Base-by-base conservation (phyloP, 2,888 invertebrate species). In the Lagria hirta region DNA sequence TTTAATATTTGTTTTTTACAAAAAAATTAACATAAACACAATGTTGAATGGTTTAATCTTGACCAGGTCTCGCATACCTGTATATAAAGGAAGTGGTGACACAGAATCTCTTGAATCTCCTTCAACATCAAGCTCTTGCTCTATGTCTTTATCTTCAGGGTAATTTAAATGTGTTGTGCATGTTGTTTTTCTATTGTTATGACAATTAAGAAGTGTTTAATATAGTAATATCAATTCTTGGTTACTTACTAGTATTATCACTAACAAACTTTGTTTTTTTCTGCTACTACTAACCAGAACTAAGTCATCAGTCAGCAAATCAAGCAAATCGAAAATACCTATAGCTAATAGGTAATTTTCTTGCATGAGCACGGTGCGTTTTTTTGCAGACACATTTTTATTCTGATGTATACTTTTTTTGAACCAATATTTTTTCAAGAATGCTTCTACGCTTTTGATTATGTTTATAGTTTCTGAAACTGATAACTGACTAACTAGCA, bases 41-140 rank as follows among this genome's bases (percentile, higher is more conserved):
- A 6, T 5, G 18, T 18, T n/a, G 12, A n/a, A n/a, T n/a, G n/a
- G n/a, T n/a, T n/a, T n/a, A n/a, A n/a, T 17, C 10, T 13, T 17
- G 35, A 18, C 11, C 56, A 72, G 72, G 70, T 82, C 84, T 66
- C 82, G 83, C 76, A 86, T 85, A 68, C 86, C 85, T 53, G 79
- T 85, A 49, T 84, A 81, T 72, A 77, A 82, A 61, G 84, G 84
- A 58, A 65, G 61, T 61, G 69, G 63, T 55, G 72, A 72, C 55
- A 64, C 62, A 46, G 73, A 71, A n/a, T n/a, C n/a, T 42, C 65
- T 66, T 47, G 71, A 71, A 55, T 72, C 71, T 50, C 71, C 68
- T 40, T 70, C 71, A 32, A 72, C 72, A 45, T 71, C 71, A 48
- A 72, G 71, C 53, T 72, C 73, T 57, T 72, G 71, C 57, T 72